Evolutionary conservation across 2,888 invertebrate genomes (phyloP), one percentile per base, ranked within the genome.

Genomic region (Phyllotreta cruciferae): DNA sequence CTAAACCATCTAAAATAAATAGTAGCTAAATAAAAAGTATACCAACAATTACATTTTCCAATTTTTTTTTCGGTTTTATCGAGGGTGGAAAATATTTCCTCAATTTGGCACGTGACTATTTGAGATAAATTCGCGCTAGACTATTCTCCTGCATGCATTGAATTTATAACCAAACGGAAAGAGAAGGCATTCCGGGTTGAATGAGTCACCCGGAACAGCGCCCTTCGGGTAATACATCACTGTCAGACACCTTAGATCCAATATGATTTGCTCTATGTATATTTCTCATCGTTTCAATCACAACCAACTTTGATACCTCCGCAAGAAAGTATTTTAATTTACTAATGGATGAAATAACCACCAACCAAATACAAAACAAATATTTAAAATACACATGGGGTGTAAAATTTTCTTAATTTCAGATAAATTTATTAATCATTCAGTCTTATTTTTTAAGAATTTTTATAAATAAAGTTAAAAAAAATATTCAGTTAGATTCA

Each of bases 161-260:
- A 50, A 9, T 42, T 34, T 36, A 14, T 14, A 14, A 36, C 2
- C 54, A 45, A 50, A 53, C 53, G 39, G 52, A 39, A 67, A 60
- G 66, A 61, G 66, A 70, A 68, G 69, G 60, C 66, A 71, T 65
- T 74, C 56, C 66, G 70, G 71, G 63, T 66, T 69, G 77, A 78
- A 79, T 80, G 79, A 80, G 78, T 80, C 80, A 80, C 78, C 80
- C 78, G 77, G 71, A 60, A 60, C 44, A 60, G 44, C 60, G 60
- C 73, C 63, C 65, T 57, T 65, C 58, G 66, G 69, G 66, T 70
- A 78, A 80, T 80, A 77, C 79, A 80, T 80, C 80, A 80, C 72
- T 80, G 80, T 80, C 80, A 80, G 76, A 79, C 78, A 79, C 80
- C 80, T 80, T 79, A 79, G 79, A 79, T 79, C 79, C 78, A 79